Evolutionary conservation across 2,113 vertebrate genomes (phyloP), one percentile per base, ranked within the genome.

Genomic region (Bambusicola thoracicus): DNA sequence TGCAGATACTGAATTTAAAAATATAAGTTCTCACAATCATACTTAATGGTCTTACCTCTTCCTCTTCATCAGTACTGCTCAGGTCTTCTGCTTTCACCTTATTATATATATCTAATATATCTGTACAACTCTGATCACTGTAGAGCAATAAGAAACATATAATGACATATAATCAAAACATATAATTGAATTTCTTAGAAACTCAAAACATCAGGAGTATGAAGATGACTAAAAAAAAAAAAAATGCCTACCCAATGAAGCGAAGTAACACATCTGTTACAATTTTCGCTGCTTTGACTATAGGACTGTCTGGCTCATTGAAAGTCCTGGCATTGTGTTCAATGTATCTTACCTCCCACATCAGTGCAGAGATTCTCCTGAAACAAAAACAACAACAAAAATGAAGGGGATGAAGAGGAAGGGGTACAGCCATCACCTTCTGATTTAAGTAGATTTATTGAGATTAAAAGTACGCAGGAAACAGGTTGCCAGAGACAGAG

Each of bases 271-370:
- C 97, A n/a, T 99, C 99, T 2, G 98, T 99, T 86, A 99, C 98
- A n/a, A 98, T 98, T 97, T 99, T 99, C 94, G 99, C 99, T 68
- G 99, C 97, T 82, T 98, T 98, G 92, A 99, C 99, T 85, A 99
- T 99, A 59, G 99, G 99, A 94, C 99, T 99, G 85, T 99, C 98
- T 65, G 99, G 99, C 97, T 99, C 99, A 7, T 99, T 99, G 97
- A 99, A 99, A 85, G 99, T 99, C 96, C 99, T 98, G 77, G 99
- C 99, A 34, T 99, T 99, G 96, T 99, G 99, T 83, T 99, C 99
- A 69, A 99, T 99, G 95, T 99, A 99, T 75, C 99, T 98, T 59
- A 99, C 99, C 95, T 99, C 99, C 99, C 99, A 99, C 99, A 99
- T 99, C 87, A 99, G 97, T 6, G 99, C 99, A 81, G 99, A 99